A percentile compares a stretch with the other conserved stretches of the same genome.
Evolutionary conservation across 2,113 vertebrate species (phyloP).

Genomic region (Toxotes jaculatrix): DNA sequence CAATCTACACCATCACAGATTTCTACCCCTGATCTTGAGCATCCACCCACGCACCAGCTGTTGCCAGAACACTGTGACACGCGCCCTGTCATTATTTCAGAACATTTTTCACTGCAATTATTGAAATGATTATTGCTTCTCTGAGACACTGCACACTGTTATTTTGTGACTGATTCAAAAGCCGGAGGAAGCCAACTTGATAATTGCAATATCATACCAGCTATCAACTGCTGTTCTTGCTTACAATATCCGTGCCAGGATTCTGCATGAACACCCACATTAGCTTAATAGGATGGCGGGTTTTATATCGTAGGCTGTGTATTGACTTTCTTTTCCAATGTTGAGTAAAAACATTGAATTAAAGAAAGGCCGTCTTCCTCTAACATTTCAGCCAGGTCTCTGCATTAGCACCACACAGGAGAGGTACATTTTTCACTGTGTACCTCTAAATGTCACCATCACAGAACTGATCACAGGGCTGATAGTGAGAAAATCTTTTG

Average conservation of each 20-base stretch:
- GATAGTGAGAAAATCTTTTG: conserved; percentile 11
- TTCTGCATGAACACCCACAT: conserved; percentile 34
- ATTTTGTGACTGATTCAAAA: conserved; percentile 29
- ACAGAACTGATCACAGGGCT: conserved; percentile 7
- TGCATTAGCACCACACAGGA: neutral
- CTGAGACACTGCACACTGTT: conserved; percentile 14
- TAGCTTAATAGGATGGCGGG: conserved; percentile 23
- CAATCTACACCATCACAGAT: neutral
- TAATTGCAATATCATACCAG: conserved; percentile 53
- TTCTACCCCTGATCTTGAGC: conserved; percentile 8
- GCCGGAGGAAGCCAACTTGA: conserved; percentile 22
- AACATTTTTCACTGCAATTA: conserved; percentile 32
- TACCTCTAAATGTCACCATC: conserved; percentile 43
- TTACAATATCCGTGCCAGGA: conserved; percentile 27
- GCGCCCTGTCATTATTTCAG: conserved; percentile 32
- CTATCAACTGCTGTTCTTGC: conserved; percentile 41
- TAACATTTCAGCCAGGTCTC: conserved; percentile 11
- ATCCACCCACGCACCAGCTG: conserved; percentile 61
- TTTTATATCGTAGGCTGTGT: conserved; percentile 12
- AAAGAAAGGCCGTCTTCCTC: neutral
- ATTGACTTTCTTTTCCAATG: conserved; percentile 1
- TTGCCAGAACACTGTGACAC: conserved; percentile 41
- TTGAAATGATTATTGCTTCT: conserved; percentile 47
- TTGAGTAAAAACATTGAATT: conserved; percentile 21
- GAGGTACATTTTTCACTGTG: neutral